Evolutionary conservation across 2,888 invertebrate genomes (phyloP), one percentile per base, ranked within the genome.

Genomic region (Parnassius orleans): DNA sequence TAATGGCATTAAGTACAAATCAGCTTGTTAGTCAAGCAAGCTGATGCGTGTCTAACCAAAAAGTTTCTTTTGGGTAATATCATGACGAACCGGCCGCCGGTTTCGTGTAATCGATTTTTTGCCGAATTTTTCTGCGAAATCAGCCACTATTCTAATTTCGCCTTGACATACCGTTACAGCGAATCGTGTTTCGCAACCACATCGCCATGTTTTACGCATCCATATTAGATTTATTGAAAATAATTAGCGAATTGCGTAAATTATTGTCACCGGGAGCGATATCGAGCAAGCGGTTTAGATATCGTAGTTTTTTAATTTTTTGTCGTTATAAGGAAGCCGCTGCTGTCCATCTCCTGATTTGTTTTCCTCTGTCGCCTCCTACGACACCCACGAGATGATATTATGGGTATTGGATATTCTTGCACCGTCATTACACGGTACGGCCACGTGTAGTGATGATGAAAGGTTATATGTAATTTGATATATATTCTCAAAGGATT

Each of bases 91-190:
- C 42, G 51, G 19, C 53, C n/a, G 48, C 7, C 48, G 14, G 55
- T 46, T 51, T 44, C 66, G 58, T 56, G 64, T 69, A 67, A 67
- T 69, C 55, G 61, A 64, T 64, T 65, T 68, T 67, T 66, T 61
- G 19, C 55, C 14, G 50, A 5, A 12, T 24, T 14, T 66, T 68
- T 69, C 67, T 68, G 57, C 64, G 66, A 66, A 66, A 69, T 65
- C 54, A 58, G 41, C 63, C 57, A 53, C 63, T 66, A 68, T 65
- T 63, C 65, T 67, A 66, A 68, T 65, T 65, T 69, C 53, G 60
- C 70, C 70, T 71, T 71, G 71, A 70, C 68, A 68, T 60, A 65
- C 63, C 65, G 67, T 67, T 65, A 64, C 61, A 66, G 53, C 53
- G 61, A 57, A 61, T 57, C 57, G 54, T 50, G 59, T 68, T 70